Evolutionary conservation across 2,888 invertebrate genomes (phyloP), one percentile per base, ranked within the genome.

Genomic region (Synanthedon myopaeformis): DNA sequence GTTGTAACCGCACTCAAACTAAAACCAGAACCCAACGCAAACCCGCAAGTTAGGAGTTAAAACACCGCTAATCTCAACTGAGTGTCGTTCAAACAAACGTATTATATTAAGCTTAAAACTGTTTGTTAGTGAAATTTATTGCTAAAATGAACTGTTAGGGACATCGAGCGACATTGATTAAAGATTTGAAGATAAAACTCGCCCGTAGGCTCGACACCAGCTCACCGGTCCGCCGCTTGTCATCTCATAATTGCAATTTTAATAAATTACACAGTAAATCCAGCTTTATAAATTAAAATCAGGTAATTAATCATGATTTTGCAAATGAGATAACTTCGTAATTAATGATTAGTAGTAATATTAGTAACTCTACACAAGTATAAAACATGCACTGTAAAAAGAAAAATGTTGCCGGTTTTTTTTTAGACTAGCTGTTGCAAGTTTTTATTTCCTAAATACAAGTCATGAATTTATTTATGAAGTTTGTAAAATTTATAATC

Each of bases 181-280:
- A 35, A 59, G 52, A 51, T 53, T 53, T 62, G 48, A 55, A 65
- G 62, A 66, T 65, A 65, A 68, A 69, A 66, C 60, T 60, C 62
- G 57, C 62, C 60, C 63, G 66, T 65, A 65, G 59, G 66, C 60
- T 64, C 13, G n/a, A 45, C 35, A 10, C 35, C 35, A 49, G 19
- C 17, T 49, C 14, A 17, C 49, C 13, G 45, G 4, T 49, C 49
- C 19, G 19, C 19, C 55, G 49, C 54, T 23, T 61, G 53, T 55
- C 55, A 55, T 58, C 53, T 61, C 51, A 59, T 74, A 72, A 79
- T 77, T 73, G 63, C 64, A 65, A 69, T 72, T 70, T 75, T 72
- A 75, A 78, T 77, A 71, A 76, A 73, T 77, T 71, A 76, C 57
- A 64, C 59, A 23, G 56, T 56, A 59, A 67, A 62, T 59, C 65